These are phyloP conservation scores for Aplysia californica DNA, from an alignment of 1,140 invertebrate species.

Conservation along the genomic window DNA sequence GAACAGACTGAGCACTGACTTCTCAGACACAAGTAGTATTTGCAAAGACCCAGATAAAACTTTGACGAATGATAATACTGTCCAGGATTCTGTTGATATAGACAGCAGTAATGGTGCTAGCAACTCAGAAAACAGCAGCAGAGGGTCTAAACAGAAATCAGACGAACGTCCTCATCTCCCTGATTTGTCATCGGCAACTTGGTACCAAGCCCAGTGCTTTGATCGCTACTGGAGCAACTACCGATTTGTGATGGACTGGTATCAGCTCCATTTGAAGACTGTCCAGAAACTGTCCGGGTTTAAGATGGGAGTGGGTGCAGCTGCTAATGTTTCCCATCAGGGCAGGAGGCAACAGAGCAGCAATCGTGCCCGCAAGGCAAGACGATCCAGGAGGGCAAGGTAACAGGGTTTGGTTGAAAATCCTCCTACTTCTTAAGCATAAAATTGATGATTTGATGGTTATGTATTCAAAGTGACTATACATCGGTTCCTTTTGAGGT, in stretches of 20 bases:
- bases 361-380: too few relatives aligned
- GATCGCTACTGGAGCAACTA: slow-evolving; percentile 20
- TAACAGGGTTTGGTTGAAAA: not conserved
- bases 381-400: not conserved
- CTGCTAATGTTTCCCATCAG: too few relatives aligned
- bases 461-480: too few relatives aligned
- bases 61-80: slow-evolving; percentile 1
- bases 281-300: not conserved
- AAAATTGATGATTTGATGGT: too few relatives aligned
- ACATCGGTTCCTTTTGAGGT: too few relatives aligned
- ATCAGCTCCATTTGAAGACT: not conserved
- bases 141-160: too few relatives aligned
- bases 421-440: too few relatives aligned
- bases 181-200: not conserved
- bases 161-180: not conserved
- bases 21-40: slow-evolving; percentile 18
- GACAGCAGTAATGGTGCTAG: not conserved
- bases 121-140: too few relatives aligned
- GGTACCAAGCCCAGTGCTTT: slow-evolving; percentile 20
- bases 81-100: not conserved
- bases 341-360: too few relatives aligned
- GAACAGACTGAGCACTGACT: slow-evolving; percentile 15
- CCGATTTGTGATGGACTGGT: slow-evolving; percentile 24
- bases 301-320: too few relatives aligned
- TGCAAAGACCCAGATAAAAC: not conserved